Conservation (phyloP, 30 jellyfish, hydroid and myxozoan genomes). For the Mastigias papua region DNA sequence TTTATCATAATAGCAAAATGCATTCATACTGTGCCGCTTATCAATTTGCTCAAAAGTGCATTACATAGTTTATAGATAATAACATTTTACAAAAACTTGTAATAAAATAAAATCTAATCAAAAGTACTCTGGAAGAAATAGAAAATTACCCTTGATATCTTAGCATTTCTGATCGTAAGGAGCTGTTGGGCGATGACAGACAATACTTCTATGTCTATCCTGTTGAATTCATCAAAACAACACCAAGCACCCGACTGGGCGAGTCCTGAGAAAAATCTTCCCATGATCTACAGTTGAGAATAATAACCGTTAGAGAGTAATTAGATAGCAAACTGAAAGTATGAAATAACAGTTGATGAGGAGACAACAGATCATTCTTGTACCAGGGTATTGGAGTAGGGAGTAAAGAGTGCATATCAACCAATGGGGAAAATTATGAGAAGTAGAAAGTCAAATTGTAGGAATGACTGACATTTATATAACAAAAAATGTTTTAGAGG, state of each 20-base stretch:
- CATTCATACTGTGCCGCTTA: no score
- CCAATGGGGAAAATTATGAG: neutral
- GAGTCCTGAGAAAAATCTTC: conserved; percentile 94
- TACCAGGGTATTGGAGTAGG: no score
- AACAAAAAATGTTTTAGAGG: no score
- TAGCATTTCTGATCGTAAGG: conserved; percentile 96
- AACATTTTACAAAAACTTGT: no score
- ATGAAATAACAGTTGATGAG: neutral
- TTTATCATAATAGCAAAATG: no score
- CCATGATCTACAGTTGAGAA: conserved; percentile 84
- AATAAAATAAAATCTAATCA: no score
- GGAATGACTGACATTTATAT: neutral
- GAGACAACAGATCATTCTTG: no score
- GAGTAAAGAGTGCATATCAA: no score
- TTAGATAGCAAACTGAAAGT: neutral
- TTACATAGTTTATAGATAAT: no score
- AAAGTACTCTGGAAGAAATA: no score
- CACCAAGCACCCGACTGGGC: conserved; percentile 99
- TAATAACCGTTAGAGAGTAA: neutral
- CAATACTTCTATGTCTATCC: conserved; percentile 97
- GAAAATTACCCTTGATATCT: conserved; percentile 80
- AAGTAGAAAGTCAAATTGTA: neutral
- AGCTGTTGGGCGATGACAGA: conserved; percentile 99
- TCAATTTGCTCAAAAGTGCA: no score
- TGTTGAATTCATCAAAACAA: conserved; percentile 98